A percentile compares a stretch with the other conserved stretches of the same genome.
These are phyloP conservation scores for Gobio occitaniae DNA, from an alignment of 2,797 vertebrate genomes.

Conservation along the genomic window DNA sequence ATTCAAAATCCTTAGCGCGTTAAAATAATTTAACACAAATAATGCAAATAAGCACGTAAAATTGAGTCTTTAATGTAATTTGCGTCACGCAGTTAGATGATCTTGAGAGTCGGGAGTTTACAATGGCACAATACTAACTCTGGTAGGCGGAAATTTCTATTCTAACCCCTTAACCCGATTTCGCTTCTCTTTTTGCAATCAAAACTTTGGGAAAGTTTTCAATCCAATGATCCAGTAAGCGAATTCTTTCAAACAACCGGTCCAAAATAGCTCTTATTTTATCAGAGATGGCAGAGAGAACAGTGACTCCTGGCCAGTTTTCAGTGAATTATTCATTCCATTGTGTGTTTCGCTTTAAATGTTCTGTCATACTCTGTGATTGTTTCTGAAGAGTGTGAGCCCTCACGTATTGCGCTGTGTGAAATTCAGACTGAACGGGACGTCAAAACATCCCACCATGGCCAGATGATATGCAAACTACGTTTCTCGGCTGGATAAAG, in stretches of 20 bases:
- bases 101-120: not conserved
- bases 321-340: not conserved
- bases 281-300: not conserved
- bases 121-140: not conserved
- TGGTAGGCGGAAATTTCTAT: not conserved
- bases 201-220: not conserved
- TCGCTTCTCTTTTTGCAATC: not conserved
- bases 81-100: not conserved
- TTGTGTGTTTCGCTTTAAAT: not conserved
- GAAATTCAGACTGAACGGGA: not conserved
- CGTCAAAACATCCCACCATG: not conserved
- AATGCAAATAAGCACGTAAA: not conserved
- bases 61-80: not conserved
- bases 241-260: not conserved
- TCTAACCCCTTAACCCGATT: not conserved
- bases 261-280: not conserved
- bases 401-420: not conserved
- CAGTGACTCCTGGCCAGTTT: not conserved
- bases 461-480: constrained; percentile 6
- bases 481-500: not conserved
- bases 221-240: not conserved
- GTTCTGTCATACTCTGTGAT: constrained; percentile 4
- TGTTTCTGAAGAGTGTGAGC: constrained; percentile 6
- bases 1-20: not conserved
- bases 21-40: not conserved